phyloP scores from a whole-genome alignment of 1,140 invertebrate species.

The Asbolus verrucosus region DNA sequence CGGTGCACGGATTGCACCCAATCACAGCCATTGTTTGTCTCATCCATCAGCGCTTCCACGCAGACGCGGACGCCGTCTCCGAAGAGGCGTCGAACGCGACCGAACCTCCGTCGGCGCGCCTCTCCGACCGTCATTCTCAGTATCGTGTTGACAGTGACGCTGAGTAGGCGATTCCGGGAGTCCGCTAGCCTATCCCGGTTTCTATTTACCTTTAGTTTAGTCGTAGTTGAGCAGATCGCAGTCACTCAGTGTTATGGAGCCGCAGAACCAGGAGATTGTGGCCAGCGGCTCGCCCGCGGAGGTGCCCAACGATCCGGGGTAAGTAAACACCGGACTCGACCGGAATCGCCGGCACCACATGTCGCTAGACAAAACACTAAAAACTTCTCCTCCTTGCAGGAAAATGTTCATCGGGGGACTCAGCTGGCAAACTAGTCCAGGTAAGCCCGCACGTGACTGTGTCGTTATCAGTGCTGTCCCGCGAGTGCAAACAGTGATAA shows the following conservation, averaged over 20 bases:
- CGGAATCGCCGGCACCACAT: constrained; percentile 4
- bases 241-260: constrained; percentile 70
- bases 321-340: constrained; percentile 64
- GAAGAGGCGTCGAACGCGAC: constrained; percentile 54
- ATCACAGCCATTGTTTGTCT: constrained; percentile 64
- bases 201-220: constrained; percentile 73
- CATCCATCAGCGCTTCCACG: constrained; percentile 54
- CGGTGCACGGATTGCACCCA: constrained; percentile 66
- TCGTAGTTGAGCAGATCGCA: constrained; percentile 69
- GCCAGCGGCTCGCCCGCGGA: constrained; percentile 82
- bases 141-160: constrained; percentile 80
- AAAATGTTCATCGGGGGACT: constrained; percentile 99
- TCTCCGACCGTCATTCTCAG: constrained; percentile 66
- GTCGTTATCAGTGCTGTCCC: constrained; percentile 32
- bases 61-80: constrained; percentile 49
- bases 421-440: constrained; percentile 99
- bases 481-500: constrained; percentile 44
- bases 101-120: constrained; percentile 61
- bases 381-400: constrained; percentile 76
- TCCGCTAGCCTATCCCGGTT: constrained; percentile 70
- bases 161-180: constrained; percentile 75
- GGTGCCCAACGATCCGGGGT: constrained; percentile 92
- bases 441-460: constrained; percentile 71
- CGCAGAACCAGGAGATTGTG: constrained; percentile 78
- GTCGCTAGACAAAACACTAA: constrained; percentile 25